Conservation (phyloP, 2,113 vertebrate genomes). For the Puma concolor region DNA sequence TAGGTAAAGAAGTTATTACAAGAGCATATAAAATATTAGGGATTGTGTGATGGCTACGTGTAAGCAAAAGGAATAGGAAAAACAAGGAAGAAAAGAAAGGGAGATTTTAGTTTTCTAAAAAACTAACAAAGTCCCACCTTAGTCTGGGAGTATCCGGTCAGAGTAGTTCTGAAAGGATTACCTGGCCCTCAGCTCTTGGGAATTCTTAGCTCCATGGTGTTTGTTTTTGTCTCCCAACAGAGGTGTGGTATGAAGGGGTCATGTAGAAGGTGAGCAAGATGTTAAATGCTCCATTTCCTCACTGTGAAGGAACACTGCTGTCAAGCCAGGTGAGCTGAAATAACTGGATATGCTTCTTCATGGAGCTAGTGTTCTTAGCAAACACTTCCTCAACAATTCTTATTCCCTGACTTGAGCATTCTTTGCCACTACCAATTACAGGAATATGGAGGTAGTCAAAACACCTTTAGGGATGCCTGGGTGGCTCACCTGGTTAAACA, state of each 20-base stretch:
- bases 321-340: slow-evolving; percentile 80
- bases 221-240: slow-evolving; percentile 86
- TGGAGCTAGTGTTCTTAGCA: slow-evolving; percentile 50
- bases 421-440: neutral
- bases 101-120: slow-evolving; percentile 74
- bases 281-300: slow-evolving; percentile 76
- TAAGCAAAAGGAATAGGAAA: slow-evolving; percentile 70
- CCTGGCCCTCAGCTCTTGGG: slow-evolving; percentile 86
- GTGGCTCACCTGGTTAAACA: too few relatives aligned
- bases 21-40: neutral
- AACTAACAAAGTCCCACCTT: slow-evolving; percentile 82
- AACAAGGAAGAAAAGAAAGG: slow-evolving; percentile 81
- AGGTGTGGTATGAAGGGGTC: slow-evolving; percentile 86
- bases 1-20: neutral
- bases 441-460: neutral
- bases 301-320: slow-evolving; percentile 78
- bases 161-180: slow-evolving; percentile 86
- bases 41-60: slow-evolving; percentile 11
- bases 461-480: neutral
- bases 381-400: slow-evolving; percentile 9
- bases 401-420: neutral
- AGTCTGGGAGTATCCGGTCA: slow-evolving; percentile 83
- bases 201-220: slow-evolving; percentile 86
- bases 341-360: slow-evolving; percentile 62
- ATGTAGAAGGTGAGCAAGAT: slow-evolving; percentile 80